These are phyloP conservation scores for Xiphophorus hellerii DNA, from an alignment of 2,113 vertebrate genomes.

Conservation along the genomic window DNA sequence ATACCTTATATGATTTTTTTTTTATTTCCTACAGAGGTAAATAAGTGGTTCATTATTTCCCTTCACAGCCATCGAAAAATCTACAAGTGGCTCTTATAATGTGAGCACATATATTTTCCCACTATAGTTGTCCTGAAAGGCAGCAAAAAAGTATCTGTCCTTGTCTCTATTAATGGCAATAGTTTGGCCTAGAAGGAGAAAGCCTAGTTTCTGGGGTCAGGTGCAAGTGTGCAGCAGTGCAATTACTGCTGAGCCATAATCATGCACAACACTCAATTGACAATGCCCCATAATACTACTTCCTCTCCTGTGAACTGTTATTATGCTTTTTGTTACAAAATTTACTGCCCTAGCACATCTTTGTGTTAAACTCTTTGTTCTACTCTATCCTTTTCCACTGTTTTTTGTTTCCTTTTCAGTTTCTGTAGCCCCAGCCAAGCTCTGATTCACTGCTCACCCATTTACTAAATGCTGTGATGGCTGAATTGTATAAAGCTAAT, in stretches of 20 bases:
- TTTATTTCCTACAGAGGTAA: too few relatives aligned
- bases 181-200: conserved; percentile 77
- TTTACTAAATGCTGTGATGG: conserved; percentile 53
- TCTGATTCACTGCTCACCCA: conserved; percentile 34
- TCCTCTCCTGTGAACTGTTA: background rate
- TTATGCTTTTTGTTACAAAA: background rate
- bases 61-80: conserved; percentile 23
- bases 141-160: conserved; percentile 59
- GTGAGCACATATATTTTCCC: conserved; percentile 37
- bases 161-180: conserved; percentile 79
- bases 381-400: background rate
- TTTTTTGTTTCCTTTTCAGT: background rate
- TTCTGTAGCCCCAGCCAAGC: conserved; percentile 10
- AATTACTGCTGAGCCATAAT: conserved; percentile 74
- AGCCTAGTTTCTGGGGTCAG: conserved; percentile 78
- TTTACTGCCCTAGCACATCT: background rate
- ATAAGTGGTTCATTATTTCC: background rate
- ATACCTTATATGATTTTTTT: background rate
- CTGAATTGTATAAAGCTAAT: conserved; percentile 73
- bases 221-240: conserved; percentile 64
- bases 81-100: conserved; percentile 19
- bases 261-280: conserved; percentile 56
- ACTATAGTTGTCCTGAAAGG: conserved; percentile 53
- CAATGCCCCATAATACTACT: conserved; percentile 27
- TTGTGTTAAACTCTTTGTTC: background rate